These are phyloP conservation scores for Heliconius aoede DNA, from an alignment of 2,888 invertebrate genomes.

Conservation along the genomic window DNA sequence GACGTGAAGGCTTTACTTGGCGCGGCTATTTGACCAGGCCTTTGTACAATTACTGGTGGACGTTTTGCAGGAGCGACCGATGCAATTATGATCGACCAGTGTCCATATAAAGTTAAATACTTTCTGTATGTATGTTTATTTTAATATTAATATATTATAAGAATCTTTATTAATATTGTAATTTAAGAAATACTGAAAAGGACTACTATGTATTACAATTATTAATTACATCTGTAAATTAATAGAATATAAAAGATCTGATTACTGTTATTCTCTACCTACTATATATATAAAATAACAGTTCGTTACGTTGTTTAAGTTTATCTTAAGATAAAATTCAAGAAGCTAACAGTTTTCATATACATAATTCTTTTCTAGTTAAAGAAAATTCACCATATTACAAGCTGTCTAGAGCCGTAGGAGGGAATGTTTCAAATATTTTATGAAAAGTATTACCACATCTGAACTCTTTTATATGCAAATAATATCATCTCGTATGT, in stretches of 20 bases:
- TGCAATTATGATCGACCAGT: conserved; percentile 65
- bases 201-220: background rate
- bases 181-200: background rate
- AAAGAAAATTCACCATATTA: conserved; percentile 50
- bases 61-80: conserved; percentile 62
- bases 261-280: too few species aligned
- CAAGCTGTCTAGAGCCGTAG: conserved; percentile 49
- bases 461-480: conserved; percentile 50
- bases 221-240: background rate
- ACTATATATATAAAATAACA: too few species aligned
- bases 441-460: conserved; percentile 53
- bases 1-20: conserved; percentile 67
- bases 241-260: too few species aligned
- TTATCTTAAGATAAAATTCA: conserved; percentile 37
- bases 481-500: conserved; percentile 47
- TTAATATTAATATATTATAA: background rate
- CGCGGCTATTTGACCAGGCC: conserved; percentile 67
- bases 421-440: conserved; percentile 58
- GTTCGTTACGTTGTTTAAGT: too few species aligned
- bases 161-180: background rate
- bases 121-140: background rate
- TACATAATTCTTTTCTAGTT: conserved; percentile 45
- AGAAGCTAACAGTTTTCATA: conserved; percentile 60
- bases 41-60: conserved; percentile 71
- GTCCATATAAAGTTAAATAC: conserved; percentile 57